Percentiles rank a stretch among this genome's conserved stretches.
Evolutionary conservation across 2,797 vertebrate species (phyloP).

Genomic region (Enteromius viviparus): DNA sequence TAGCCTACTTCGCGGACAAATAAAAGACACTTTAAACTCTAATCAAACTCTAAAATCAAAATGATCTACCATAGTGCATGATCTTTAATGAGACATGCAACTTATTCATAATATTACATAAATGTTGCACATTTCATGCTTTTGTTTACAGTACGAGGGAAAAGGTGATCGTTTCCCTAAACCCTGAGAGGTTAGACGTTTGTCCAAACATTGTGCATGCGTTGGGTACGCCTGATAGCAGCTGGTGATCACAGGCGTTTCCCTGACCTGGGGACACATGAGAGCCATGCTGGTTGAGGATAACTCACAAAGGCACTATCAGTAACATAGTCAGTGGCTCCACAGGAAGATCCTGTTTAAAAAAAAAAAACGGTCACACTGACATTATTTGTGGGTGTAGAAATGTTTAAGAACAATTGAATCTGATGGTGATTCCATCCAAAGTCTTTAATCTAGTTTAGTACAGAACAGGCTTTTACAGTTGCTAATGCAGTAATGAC

Average conservation of each 20-base stretch:
- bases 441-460: not conserved
- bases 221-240: conserved; percentile 25
- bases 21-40: not conserved
- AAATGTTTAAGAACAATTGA: conserved; percentile 43
- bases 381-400: conserved; percentile 6
- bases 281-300: conserved; percentile 40
- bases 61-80: not conserved
- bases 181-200: conserved; percentile 2
- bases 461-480: not conserved
- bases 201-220: conserved; percentile 5
- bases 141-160: conserved; percentile 20
- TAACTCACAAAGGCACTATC: conserved; percentile 44
- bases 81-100: not conserved
- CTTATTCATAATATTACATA: not conserved
- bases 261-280: conserved; percentile 40
- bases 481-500: not conserved
- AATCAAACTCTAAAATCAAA: not conserved
- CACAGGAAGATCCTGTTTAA: conserved; percentile 46
- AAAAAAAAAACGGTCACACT: conserved; percentile 40
- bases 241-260: conserved; percentile 40
- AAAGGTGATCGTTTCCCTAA: conserved; percentile 24
- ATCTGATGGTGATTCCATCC: not conserved
- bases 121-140: not conserved
- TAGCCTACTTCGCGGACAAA: not conserved
- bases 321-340: conserved; percentile 28